phyloP scores from a whole-genome alignment of 2,113 vertebrate genomes.

The Sylvia atricapilla region DNA sequence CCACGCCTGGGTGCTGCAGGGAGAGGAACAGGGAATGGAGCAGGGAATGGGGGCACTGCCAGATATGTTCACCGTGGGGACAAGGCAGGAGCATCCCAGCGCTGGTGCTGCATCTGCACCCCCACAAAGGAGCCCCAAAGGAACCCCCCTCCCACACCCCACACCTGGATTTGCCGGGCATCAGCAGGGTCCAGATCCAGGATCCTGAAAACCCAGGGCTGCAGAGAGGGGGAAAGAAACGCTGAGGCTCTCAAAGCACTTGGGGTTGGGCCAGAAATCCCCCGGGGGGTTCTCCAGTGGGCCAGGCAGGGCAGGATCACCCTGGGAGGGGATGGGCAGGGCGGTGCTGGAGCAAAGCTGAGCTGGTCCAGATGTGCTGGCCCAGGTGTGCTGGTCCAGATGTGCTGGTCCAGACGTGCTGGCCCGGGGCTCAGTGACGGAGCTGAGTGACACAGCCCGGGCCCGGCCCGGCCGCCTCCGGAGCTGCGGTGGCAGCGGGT shows the following conservation, averaged over 20 bases:
- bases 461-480: neutral
- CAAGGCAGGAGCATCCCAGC: neutral
- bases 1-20: neutral
- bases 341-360: neutral
- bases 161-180: conserved; percentile 55
- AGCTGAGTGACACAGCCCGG: rapidly evolving
- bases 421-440: neutral
- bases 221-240: neutral
- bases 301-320: neutral
- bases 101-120: neutral
- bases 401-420: neutral
- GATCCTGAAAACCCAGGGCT: neutral
- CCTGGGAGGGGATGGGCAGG: neutral
- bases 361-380: too few relatives aligned
- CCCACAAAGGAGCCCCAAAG: neutral
- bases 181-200: conserved; percentile 63
- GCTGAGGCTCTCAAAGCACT: neutral
- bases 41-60: neutral
- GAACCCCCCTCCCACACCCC: neutral
- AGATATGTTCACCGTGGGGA: rapidly evolving
- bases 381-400: too few relatives aligned
- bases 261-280: neutral
- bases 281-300: neutral
- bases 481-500: rapidly evolving
- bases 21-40: neutral